These are phyloP conservation scores for Drosophila sechellia DNA, from an alignment of 1,140 invertebrate genomes.

Conservation along the genomic window DNA sequence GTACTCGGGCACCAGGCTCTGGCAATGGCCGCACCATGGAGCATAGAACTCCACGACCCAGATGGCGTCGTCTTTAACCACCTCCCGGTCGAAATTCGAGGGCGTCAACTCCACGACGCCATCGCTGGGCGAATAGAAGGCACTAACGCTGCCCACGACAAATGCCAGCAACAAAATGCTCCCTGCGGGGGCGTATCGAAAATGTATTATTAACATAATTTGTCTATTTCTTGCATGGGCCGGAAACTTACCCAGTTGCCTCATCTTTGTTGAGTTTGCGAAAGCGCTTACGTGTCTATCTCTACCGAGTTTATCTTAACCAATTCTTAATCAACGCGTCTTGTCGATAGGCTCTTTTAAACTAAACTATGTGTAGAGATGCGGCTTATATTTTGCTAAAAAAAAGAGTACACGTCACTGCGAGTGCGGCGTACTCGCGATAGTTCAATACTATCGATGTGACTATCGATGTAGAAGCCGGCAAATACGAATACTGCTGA, in stretches of 20 bases:
- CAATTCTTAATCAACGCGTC: constrained; percentile 20
- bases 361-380: constrained; percentile 1
- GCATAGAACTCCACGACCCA: constrained; percentile 96
- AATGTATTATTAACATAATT: constrained; percentile 5
- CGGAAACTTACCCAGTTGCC: constrained; percentile 2
- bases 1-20: constrained; percentile 93
- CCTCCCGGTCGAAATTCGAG: constrained; percentile 94
- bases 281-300: constrained; percentile 17
- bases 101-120: constrained; percentile 96
- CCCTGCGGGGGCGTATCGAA: constrained; percentile 27
- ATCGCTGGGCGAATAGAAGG: constrained; percentile 91
- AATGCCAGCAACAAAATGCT: constrained; percentile 59
- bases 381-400: constrained; percentile 31
- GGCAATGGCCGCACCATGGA: constrained; percentile 96
- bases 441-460: not conserved
- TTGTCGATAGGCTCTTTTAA: not conserved
- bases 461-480: not conserved
- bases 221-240: not conserved
- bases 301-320: not conserved
- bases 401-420: constrained; percentile 27
- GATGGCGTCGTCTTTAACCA: constrained; percentile 93
- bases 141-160: constrained; percentile 84
- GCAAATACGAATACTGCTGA: not conserved
- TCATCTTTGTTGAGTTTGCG: constrained; percentile 3
- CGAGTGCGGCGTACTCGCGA: constrained; percentile 5